Conservation (phyloP, 2,888 invertebrate genomes). For the Marasmarcha lunaedactyla region DNA sequence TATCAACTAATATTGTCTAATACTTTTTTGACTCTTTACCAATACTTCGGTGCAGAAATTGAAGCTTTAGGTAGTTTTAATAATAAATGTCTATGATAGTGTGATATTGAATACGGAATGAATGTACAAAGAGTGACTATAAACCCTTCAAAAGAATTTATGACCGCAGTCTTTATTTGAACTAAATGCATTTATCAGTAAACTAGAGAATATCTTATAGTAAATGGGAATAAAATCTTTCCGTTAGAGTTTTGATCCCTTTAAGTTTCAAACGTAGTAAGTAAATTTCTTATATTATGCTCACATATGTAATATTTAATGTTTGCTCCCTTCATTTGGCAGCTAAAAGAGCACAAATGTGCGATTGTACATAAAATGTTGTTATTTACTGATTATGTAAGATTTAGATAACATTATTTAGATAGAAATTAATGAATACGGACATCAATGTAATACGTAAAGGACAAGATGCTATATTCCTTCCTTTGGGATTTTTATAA, state of each 20-base stretch:
- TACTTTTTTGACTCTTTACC: background rate
- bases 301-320: constrained; percentile 15
- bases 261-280: too few species aligned
- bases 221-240: constrained; percentile 10
- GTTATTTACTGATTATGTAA: constrained; percentile 48
- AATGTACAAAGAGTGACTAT: constrained; percentile 66
- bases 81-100: background rate
- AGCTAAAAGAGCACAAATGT: constrained; percentile 51
- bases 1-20: constrained; percentile 2
- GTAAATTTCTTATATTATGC: constrained; percentile 16
- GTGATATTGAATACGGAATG: constrained; percentile 21
- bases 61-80: background rate
- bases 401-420: constrained; percentile 27
- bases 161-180: constrained; percentile 20
- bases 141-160: constrained; percentile 39
- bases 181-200: constrained; percentile 21
- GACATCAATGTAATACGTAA: constrained; percentile 2
- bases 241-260: too few species aligned
- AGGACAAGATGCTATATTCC: too few species aligned
- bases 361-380: constrained; percentile 42
- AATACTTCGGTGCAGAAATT: background rate
- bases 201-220: too few species aligned
- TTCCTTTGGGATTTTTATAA: too few species aligned
- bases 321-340: constrained; percentile 55
- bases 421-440: constrained; percentile 38